A percentile compares a stretch with the other conserved stretches of the same genome.
These are phyloP conservation scores for Drosophila kepulauana DNA, from an alignment of 1,140 invertebrate genomes.

Conservation along the genomic window DNA sequence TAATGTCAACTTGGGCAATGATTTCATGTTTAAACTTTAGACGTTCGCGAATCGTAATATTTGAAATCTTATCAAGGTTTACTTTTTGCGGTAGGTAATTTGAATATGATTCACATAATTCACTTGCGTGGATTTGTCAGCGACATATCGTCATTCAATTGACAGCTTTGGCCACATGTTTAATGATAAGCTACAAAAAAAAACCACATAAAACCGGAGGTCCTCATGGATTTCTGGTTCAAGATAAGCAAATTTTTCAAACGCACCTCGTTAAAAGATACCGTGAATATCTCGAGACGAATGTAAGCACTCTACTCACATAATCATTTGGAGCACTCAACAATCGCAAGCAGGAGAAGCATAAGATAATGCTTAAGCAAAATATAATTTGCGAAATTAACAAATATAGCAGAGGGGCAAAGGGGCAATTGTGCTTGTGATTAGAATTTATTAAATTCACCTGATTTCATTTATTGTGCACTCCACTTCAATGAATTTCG, in stretches of 20 bases:
- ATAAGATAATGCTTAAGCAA: constrained; percentile 46
- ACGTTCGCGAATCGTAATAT: not conserved
- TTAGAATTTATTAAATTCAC: constrained; percentile 76
- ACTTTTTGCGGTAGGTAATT: constrained; percentile 21
- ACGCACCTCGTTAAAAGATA: constrained; percentile 11
- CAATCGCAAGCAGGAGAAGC: constrained; percentile 42
- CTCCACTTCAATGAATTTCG: constrained; percentile 45
- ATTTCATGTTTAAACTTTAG: constrained; percentile 15
- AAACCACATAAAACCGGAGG: not conserved
- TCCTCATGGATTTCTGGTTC: constrained; percentile 47
- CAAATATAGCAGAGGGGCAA: constrained; percentile 18
- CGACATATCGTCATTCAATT: constrained; percentile 28
- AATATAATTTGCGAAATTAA: constrained; percentile 68
- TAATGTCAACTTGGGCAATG: constrained; percentile 14
- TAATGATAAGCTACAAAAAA: constrained; percentile 30
- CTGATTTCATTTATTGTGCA: constrained; percentile 67
- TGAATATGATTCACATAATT: constrained; percentile 43
- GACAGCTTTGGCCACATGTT: constrained; percentile 13
- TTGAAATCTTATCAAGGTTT: constrained; percentile 33
- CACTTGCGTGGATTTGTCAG: constrained; percentile 29
- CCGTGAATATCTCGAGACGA: constrained; percentile 15
- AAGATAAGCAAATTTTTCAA: constrained; percentile 52
- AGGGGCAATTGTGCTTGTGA: constrained; percentile 39
- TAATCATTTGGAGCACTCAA: constrained; percentile 26
- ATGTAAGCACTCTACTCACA: not conserved